A percentile compares a stretch with the other conserved stretches of the same genome.
phyloP scores from a whole-genome alignment of 2,797 vertebrate species.

The Halcyon chelicuti region DNA sequence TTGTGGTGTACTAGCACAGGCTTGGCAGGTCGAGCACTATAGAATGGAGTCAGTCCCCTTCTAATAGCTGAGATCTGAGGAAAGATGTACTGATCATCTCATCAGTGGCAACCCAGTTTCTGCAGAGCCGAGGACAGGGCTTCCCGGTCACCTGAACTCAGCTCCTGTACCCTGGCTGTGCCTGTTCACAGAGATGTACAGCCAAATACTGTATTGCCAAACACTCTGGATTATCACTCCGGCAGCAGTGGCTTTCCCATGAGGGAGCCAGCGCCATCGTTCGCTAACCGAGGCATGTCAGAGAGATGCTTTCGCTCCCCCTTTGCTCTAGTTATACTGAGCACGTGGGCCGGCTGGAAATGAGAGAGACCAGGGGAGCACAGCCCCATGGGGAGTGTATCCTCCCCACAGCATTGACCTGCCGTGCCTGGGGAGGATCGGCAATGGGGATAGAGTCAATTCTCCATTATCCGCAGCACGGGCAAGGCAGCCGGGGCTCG shows the following conservation, averaged over 20 bases:
- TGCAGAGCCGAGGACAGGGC: background rate
- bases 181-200: background rate
- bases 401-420: background rate
- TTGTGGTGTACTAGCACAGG: background rate
- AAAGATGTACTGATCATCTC: background rate
- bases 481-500: background rate
- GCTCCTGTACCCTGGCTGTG: background rate
- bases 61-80: background rate
- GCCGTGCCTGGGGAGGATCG: background rate
- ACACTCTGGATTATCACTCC: constrained; percentile 1
- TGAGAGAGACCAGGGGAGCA: background rate
- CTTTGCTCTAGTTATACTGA: background rate
- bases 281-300: background rate
- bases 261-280: background rate
- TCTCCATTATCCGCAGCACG: background rate
- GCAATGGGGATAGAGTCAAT: background rate
- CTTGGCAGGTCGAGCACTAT: background rate
- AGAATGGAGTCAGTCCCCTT: background rate
- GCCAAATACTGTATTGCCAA: background rate
- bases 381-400: fast-evolving
- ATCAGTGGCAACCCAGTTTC: background rate
- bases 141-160: background rate
- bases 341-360: background rate
- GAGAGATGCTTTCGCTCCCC: background rate
- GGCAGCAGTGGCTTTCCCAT: background rate